These are phyloP conservation scores for Brenthis hecate DNA, from an alignment of 2,888 invertebrate species.

Conservation along the genomic window DNA sequence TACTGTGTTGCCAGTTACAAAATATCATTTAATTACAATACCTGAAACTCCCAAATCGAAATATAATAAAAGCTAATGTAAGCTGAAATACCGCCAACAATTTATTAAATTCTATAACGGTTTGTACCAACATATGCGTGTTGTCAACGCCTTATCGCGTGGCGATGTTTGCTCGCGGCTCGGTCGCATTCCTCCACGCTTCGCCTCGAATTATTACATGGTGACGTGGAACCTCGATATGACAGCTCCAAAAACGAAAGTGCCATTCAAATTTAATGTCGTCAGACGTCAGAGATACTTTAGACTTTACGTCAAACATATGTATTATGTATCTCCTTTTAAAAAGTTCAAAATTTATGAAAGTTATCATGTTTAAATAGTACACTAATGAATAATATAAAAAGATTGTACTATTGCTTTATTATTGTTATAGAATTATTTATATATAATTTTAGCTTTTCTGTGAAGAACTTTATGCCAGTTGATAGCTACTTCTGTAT, in stretches of 20 bases:
- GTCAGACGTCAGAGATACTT: constrained; percentile 6
- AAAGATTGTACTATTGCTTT: background rate
- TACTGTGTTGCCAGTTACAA: no score
- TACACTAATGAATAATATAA: no score
- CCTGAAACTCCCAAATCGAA: no score
- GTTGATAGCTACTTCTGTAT: no score
- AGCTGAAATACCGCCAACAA: constrained; percentile 6
- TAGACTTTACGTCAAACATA: background rate
- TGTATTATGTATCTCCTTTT: background rate
- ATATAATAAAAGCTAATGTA: background rate
- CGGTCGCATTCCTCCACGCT: constrained; percentile 52
- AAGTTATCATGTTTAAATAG: no score
- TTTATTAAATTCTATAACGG: constrained; percentile 40
- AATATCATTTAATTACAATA: no score
- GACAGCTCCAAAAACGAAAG: constrained; percentile 25
- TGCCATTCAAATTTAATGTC: constrained; percentile 1
- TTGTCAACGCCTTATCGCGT: constrained; percentile 48
- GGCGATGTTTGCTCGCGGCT: constrained; percentile 56
- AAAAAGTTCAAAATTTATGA: background rate
- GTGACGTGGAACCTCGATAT: constrained; percentile 39
- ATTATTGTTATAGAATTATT: background rate
- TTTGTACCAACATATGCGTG: constrained; percentile 39
- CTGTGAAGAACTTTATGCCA: no score
- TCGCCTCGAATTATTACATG: constrained; percentile 48
- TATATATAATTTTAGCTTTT: no score